A percentile compares a stretch with the other conserved stretches of the same genome.
Conservation (phyloP, 2,888 invertebrate genomes). For the Drosophila prostipennis region DNA sequence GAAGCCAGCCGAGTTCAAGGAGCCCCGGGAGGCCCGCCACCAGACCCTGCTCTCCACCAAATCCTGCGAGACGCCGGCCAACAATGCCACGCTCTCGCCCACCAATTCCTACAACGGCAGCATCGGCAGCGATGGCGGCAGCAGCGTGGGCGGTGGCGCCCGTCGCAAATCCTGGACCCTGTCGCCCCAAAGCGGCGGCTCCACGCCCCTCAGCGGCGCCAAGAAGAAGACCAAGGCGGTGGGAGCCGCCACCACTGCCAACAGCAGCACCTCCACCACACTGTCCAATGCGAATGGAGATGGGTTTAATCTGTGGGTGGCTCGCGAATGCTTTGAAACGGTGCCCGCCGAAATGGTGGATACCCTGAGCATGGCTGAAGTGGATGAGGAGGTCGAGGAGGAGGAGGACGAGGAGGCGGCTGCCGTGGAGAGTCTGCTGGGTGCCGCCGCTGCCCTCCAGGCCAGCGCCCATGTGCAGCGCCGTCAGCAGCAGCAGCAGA, state of each 20-base stretch:
- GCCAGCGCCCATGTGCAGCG: conserved; percentile 51
- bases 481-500: conserved; percentile 28
- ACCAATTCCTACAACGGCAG: conserved; percentile 80
- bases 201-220: conserved; percentile 85
- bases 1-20: not conserved
- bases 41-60: conserved; percentile 76
- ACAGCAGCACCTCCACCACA: conserved; percentile 18
- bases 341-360: conserved; percentile 82
- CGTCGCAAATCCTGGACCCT: conserved; percentile 81
- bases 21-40: conserved; percentile 50
- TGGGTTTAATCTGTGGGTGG: conserved; percentile 83
- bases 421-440: conserved; percentile 80
- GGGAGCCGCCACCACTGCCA: no score
- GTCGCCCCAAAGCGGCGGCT: conserved; percentile 77
- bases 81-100: conserved; percentile 67
- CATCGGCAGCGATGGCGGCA: conserved; percentile 79
- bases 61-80: conserved; percentile 74
- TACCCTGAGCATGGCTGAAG: conserved; percentile 63
- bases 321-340: conserved; percentile 83
- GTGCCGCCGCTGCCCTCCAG: conserved; percentile 81
- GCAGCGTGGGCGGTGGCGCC: conserved; percentile 79
- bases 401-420: conserved; percentile 71
- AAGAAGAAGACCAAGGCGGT: conserved; percentile 87
- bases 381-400: conserved; percentile 57
- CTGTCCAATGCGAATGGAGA: conserved; percentile 50